Percentiles rank a stretch among this genome's conserved stretches.
Conservation (phyloP, 53 echinoderm and acorn worm species). For the Paelopatides confundens region DNA sequence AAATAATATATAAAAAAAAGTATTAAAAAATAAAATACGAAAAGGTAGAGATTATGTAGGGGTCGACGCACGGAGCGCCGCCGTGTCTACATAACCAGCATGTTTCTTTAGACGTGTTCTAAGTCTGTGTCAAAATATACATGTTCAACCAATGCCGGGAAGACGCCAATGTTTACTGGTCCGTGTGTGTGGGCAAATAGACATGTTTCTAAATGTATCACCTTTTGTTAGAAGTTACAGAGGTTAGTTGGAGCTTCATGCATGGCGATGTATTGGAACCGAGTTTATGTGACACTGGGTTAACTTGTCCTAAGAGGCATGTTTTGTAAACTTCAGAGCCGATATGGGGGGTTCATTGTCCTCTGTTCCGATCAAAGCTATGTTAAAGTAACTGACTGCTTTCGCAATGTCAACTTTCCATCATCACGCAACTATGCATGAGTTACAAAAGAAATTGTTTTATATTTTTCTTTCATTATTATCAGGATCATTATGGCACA, state of each 20-base stretch:
- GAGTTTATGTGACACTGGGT: not conserved
- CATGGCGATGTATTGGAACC: not conserved
- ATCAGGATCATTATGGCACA: too few species aligned
- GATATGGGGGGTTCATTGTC: not conserved
- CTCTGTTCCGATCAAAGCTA: too few species aligned
- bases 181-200: conserved; percentile 10
- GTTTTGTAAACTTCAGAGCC: not conserved
- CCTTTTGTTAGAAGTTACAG: conserved; percentile 12
- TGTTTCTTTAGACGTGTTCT: not conserved
- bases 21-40: too few species aligned
- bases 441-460: too few species aligned
- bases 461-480: too few species aligned
- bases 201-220: conserved; percentile 40
- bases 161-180: conserved; percentile 41
- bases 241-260: not conserved
- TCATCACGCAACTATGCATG: too few species aligned
- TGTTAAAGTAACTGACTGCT: too few species aligned
- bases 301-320: not conserved
- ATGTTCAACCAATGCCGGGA: conserved; percentile 20
- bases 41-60: not conserved
- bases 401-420: too few species aligned
- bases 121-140: conserved; percentile 14
- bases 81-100: not conserved
- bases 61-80: conserved; percentile 8
- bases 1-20: too few species aligned